Percentiles rank a stretch among this genome's conserved stretches.
phyloP scores from a whole-genome alignment of 2,797 vertebrate species.

The Cossypha heuglini region DNA sequence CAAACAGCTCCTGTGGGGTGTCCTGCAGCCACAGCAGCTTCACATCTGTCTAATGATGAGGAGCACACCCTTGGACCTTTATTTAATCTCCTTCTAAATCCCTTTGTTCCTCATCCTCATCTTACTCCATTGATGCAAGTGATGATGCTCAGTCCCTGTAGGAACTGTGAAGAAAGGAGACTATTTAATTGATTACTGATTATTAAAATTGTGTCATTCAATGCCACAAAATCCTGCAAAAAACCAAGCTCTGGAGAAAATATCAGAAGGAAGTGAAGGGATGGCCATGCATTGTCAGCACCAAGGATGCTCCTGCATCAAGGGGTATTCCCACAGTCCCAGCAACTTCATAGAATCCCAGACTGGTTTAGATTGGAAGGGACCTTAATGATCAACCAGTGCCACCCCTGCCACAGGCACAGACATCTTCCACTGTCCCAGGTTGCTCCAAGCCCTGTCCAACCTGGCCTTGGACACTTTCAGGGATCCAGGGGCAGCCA shows the following conservation, averaged over 20 bases:
- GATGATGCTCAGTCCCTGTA: not conserved
- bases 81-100: not conserved
- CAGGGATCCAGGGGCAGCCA: not conserved
- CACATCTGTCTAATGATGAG: not conserved
- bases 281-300: fast-evolving
- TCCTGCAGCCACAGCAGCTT: not conserved
- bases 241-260: not conserved
- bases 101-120: not conserved
- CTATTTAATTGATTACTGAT: not conserved
- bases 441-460: fast-evolving
- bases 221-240: not conserved
- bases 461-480: fast-evolving
- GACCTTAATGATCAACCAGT: not conserved
- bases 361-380: not conserved
- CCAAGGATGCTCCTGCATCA: not conserved
- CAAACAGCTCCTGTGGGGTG: not conserved
- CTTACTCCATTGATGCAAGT: not conserved
- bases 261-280: not conserved
- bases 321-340: not conserved
- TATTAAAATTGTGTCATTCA: not conserved
- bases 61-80: not conserved
- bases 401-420: not conserved
- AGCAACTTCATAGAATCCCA: not conserved
- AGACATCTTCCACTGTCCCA: not conserved
- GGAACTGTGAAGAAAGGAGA: not conserved